A percentile compares a stretch with the other conserved stretches of the same genome.
phyloP scores from a whole-genome alignment of 2,888 invertebrate genomes.

The Tolmerus cingulatus region DNA sequence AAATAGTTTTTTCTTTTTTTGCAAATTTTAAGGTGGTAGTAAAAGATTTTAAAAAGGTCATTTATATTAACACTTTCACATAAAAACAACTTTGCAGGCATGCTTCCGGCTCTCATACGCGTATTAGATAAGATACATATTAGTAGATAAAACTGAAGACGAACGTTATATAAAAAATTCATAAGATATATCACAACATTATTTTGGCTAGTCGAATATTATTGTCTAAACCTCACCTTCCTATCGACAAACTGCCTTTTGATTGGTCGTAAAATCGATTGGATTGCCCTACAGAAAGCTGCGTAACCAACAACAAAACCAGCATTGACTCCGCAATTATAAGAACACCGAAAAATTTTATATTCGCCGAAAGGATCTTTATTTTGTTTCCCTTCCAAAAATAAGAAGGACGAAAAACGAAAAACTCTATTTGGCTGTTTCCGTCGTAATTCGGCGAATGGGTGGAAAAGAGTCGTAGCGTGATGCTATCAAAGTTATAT shows the following conservation, averaged over 20 bases:
- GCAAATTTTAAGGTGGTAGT: too few relatives aligned
- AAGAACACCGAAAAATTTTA: neutral
- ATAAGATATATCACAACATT: neutral
- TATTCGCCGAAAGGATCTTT: neutral
- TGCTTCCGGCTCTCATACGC: neutral
- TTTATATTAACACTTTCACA: neutral
- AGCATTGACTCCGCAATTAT: neutral
- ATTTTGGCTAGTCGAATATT: neutral
- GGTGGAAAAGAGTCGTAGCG: neutral
- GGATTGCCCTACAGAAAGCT: neutral
- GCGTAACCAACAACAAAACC: neutral
- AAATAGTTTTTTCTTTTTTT: too few relatives aligned
- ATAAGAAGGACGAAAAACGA: neutral
- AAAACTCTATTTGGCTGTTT: neutral
- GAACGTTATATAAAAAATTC: neutral
- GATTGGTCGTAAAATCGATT: neutral
- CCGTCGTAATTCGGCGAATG: neutral
- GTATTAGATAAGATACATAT: neutral
- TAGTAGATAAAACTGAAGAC: neutral
- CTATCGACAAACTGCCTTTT: neutral
- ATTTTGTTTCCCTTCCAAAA: neutral
- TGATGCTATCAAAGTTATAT: slow-evolving; percentile 8
- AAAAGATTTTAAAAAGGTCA: neutral
- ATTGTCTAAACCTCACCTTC: neutral
- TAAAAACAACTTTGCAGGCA: neutral